Evolutionary conservation across 2,113 vertebrate genomes (phyloP).

Genomic region (Pyxicephalus adspersus): DNA sequence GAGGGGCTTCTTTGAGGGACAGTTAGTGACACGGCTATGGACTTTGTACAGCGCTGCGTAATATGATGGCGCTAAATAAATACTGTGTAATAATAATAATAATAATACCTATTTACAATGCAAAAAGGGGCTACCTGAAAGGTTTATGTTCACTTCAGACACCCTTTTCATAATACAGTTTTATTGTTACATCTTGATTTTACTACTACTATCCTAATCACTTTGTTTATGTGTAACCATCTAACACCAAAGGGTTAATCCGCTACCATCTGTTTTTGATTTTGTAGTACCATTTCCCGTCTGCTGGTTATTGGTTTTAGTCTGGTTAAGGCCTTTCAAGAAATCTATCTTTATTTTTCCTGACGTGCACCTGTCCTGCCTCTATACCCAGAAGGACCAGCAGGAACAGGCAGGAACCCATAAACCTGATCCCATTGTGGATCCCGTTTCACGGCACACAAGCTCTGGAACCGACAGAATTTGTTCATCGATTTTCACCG

Average conservation of each 20-base stretch:
- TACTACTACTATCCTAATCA: too few species aligned
- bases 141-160: too few species aligned
- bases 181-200: too few species aligned
- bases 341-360: background rate
- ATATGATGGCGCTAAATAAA: too few species aligned
- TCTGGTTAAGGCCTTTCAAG: slow-evolving; percentile 22
- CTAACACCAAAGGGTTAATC: background rate
- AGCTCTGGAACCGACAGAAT: slow-evolving; percentile 63
- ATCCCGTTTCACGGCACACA: slow-evolving; percentile 64
- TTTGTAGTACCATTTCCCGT: slow-evolving; percentile 13
- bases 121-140: too few species aligned
- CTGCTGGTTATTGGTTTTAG: slow-evolving; percentile 31
- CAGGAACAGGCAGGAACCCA: slow-evolving; percentile 50
- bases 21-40: too few species aligned
- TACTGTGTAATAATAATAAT: too few species aligned
- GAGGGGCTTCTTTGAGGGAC: too few species aligned
- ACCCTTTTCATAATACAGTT: too few species aligned
- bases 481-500: slow-evolving; percentile 77
- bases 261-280: slow-evolving; percentile 24
- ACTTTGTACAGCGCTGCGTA: too few species aligned
- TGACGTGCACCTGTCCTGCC: slow-evolving; percentile 69
- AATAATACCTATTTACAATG: too few species aligned
- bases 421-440: slow-evolving; percentile 43
- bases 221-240: too few species aligned
- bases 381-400: slow-evolving; percentile 56